These are phyloP conservation scores for Willowsia nigromaculata DNA, from an alignment of 2,888 invertebrate genomes.

Conservation along the genomic window DNA sequence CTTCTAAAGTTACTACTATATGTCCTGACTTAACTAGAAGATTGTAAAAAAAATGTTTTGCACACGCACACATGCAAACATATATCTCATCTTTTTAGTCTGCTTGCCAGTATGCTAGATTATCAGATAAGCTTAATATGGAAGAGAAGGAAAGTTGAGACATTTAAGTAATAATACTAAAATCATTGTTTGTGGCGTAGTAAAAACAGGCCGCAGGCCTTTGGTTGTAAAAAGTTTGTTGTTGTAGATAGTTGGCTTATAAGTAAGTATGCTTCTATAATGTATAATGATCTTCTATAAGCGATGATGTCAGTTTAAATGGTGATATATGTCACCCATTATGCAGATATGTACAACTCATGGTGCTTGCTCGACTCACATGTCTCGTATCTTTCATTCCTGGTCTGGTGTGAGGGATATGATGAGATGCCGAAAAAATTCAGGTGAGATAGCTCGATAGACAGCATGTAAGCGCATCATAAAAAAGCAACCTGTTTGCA, in stretches of 20 bases:
- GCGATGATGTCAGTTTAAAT: slow-evolving; percentile 26
- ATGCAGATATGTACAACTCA: neutral
- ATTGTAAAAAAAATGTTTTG: no score
- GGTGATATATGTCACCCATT: slow-evolving; percentile 39
- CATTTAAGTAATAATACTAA: neutral
- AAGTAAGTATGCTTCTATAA: neutral
- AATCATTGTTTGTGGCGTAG: neutral
- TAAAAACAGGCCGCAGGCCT: slow-evolving; percentile 20
- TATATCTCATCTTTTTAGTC: no score
- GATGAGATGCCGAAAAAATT: no score
- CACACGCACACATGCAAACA: no score
- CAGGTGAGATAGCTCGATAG: no score
- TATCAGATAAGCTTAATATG: neutral
- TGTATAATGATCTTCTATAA: neutral
- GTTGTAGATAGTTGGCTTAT: neutral
- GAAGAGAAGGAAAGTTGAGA: slow-evolving; percentile 12
- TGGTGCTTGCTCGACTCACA: neutral
- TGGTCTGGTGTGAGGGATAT: no score
- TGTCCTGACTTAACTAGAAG: no score
- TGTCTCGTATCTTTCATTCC: no score
- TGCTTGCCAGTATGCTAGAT: neutral
- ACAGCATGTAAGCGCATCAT: no score
- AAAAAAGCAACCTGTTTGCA: no score
- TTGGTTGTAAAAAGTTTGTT: neutral
- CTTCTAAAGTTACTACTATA: no score